A percentile compares a stretch with the other conserved stretches of the same genome.
phyloP scores from a whole-genome alignment of 1,140 invertebrate species.

The Aphaenogaster floridana region DNA sequence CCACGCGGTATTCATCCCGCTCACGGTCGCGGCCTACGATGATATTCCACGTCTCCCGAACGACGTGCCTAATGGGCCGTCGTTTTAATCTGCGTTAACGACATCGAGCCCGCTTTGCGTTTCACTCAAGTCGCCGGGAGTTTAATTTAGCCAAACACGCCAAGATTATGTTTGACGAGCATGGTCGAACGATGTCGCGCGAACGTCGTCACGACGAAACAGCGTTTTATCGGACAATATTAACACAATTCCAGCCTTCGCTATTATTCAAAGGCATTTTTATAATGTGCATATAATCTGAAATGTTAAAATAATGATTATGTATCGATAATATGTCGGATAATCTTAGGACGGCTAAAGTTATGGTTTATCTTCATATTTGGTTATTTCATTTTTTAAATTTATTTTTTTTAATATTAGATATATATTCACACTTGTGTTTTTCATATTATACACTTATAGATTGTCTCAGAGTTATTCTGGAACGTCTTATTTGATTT shows the following conservation, averaged over 20 bases:
- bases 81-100: slow-evolving; percentile 36
- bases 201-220: neutral
- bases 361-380: neutral
- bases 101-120: slow-evolving; percentile 7
- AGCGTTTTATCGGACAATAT: neutral
- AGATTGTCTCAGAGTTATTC: neutral
- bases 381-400: neutral
- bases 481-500: neutral
- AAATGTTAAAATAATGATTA: neutral
- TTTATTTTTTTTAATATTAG: neutral
- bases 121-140: slow-evolving; percentile 3
- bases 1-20: slow-evolving; percentile 18
- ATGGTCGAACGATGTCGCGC: neutral
- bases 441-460: neutral
- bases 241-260: neutral
- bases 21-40: slow-evolving; percentile 14
- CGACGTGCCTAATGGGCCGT: slow-evolving; percentile 33
- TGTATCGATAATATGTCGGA: neutral
- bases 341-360: neutral
- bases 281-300: neutral
- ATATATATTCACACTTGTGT: neutral
- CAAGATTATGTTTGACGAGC: slow-evolving; percentile 42
- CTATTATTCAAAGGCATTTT: neutral
- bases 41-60: slow-evolving; percentile 12
- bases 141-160: slow-evolving; percentile 23